These are phyloP conservation scores for Drosophila burlai DNA, from an alignment of 1,140 invertebrate species.

Conservation along the genomic window DNA sequence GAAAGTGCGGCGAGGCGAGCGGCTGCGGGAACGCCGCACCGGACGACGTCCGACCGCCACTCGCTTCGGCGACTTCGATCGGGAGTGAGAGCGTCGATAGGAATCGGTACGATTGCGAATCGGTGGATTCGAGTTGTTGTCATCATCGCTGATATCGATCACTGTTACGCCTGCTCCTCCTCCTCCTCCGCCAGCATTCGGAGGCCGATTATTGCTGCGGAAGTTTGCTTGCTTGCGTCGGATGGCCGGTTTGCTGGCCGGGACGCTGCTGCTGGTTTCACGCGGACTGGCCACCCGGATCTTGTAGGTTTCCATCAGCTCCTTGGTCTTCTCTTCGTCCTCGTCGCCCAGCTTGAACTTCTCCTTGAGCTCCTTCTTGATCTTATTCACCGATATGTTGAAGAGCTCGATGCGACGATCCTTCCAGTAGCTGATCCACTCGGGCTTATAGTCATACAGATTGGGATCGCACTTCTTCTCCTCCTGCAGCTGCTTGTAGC, in stretches of 20 bases:
- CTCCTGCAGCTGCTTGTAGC: constrained; percentile 92
- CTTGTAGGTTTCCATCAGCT: constrained; percentile 77
- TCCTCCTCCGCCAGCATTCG: background rate
- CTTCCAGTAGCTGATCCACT: constrained; percentile 94
- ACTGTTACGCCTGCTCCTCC: constrained; percentile 33
- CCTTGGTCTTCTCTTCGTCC: constrained; percentile 76
- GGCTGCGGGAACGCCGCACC: constrained; percentile 40
- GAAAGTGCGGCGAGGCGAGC: constrained; percentile 50
- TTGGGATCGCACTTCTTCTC: constrained; percentile 91
- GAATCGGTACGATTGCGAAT: constrained; percentile 12
- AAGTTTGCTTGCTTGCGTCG: constrained; percentile 55
- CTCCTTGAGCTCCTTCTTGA: constrained; percentile 86
- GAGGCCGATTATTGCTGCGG: constrained; percentile 16
- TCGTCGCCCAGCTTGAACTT: constrained; percentile 86
- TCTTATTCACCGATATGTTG: constrained; percentile 85
- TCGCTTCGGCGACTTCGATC: constrained; percentile 38
- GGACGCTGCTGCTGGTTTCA: background rate
- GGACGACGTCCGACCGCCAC: constrained; percentile 20
- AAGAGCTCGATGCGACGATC: constrained; percentile 91
- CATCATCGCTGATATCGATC: constrained; percentile 83
- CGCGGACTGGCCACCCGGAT: constrained; percentile 59
- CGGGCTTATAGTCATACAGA: constrained; percentile 93
- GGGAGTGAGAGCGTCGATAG: constrained; percentile 41
- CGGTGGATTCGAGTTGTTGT: constrained; percentile 29
- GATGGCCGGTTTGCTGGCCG: background rate